Percentiles rank a stretch among this genome's conserved stretches.
phyloP scores from a whole-genome alignment of 64 coral and sea anemone species.

The Platygyra sinensis region DNA sequence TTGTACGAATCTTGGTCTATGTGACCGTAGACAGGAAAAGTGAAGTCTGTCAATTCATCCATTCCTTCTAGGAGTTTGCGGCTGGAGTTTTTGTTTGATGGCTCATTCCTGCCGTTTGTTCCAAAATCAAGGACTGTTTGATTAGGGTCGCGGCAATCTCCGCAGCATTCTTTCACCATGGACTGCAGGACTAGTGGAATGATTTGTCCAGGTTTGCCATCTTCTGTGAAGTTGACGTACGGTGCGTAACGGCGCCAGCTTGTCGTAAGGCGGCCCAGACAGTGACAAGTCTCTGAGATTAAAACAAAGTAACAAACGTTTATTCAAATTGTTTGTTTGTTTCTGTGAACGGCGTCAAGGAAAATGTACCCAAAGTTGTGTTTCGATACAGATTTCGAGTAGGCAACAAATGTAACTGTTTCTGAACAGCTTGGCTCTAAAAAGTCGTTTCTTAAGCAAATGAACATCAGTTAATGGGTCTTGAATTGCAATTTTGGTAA shows the following conservation, averaged over 20 bases:
- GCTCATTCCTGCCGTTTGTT: constrained; percentile 27
- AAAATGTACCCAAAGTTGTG: no score
- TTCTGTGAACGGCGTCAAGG: no score
- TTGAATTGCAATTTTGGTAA: no score
- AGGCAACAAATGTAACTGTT: no score
- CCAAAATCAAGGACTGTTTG: constrained; percentile 58
- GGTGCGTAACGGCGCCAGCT: constrained; percentile 72
- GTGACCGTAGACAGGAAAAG: constrained; percentile 82
- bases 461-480: no score
- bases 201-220: constrained; percentile 56
- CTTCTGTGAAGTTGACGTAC: constrained; percentile 63
- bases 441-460: no score
- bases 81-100: constrained; percentile 31
- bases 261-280: constrained; percentile 38
- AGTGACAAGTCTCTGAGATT: constrained; percentile 81
- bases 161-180: constrained; percentile 68
- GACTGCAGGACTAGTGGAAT: constrained; percentile 57
- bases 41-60: constrained; percentile 60
- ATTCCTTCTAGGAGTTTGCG: constrained; percentile 12
- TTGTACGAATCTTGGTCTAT: constrained; percentile 58
- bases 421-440: no score
- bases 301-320: neutral
- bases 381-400: no score
- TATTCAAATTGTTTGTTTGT: neutral
- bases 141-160: constrained; percentile 27